phyloP scores from a whole-genome alignment of 2,888 invertebrate genomes.

The Oeneis ivallda region DNA sequence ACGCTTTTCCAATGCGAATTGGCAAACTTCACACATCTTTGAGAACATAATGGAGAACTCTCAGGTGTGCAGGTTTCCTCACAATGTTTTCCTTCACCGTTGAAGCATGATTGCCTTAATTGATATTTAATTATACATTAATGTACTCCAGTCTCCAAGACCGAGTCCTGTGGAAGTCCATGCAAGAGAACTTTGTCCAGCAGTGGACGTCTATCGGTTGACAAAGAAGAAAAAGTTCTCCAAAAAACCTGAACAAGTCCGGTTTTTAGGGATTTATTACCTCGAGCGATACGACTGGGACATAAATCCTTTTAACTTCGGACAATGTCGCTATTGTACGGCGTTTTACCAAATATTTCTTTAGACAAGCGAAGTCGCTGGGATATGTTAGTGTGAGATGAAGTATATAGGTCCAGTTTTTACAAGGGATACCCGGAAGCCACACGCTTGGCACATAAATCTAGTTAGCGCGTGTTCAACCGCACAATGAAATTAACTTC shows the following conservation, averaged over 20 bases:
- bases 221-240: no score
- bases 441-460: conserved; percentile 61
- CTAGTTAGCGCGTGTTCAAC: conserved; percentile 51
- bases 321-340: not conserved
- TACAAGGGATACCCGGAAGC: conserved; percentile 49
- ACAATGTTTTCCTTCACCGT: no score
- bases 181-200: no score
- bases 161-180: no score
- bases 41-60: no score
- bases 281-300: not conserved
- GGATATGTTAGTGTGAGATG: not conserved
- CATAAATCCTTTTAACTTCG: conserved; percentile 10
- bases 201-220: no score
- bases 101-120: no score
- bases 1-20: no score
- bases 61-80: no score
- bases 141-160: no score
- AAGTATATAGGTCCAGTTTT: conserved; percentile 25
- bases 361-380: conserved; percentile 1
- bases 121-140: no score
- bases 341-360: not conserved
- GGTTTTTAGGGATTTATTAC: not conserved
- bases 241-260: not conserved
- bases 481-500: conserved; percentile 65
- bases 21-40: no score